Evolutionary conservation across 2,113 vertebrate species (phyloP).

Genomic region (Erpornis zantholeuca): DNA sequence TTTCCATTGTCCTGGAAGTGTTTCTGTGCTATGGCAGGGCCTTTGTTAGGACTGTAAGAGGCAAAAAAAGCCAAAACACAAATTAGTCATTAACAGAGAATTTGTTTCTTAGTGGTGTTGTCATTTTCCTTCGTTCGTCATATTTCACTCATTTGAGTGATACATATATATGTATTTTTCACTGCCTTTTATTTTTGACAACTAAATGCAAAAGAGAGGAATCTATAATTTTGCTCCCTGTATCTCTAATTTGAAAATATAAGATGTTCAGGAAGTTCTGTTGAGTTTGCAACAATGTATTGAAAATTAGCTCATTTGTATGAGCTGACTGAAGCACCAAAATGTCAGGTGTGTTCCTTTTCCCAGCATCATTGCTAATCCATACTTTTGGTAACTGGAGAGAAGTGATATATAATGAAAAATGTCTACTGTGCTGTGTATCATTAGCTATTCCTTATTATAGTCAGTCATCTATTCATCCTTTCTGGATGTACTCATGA

Average conservation of each 20-base stretch:
- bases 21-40: background rate
- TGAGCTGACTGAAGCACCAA: slow-evolving; percentile 20
- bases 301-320: slow-evolving; percentile 51
- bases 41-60: background rate
- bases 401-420: slow-evolving; percentile 60
- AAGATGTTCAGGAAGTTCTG: slow-evolving; percentile 8
- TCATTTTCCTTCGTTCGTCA: background rate
- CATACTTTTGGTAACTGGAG: slow-evolving; percentile 10
- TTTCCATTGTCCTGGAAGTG: background rate
- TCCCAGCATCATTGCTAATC: background rate
- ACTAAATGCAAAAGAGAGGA: background rate
- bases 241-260: background rate
- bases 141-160: background rate
- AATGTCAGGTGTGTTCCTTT: slow-evolving; percentile 50
- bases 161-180: background rate
- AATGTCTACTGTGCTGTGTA: slow-evolving; percentile 28
- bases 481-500: slow-evolving; percentile 54
- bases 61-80: background rate
- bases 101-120: background rate
- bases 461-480: slow-evolving; percentile 69
- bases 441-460: slow-evolving; percentile 65
- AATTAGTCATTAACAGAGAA: background rate
- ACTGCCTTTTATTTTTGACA: background rate
- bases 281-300: slow-evolving; percentile 11
- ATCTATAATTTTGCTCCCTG: background rate